Evolutionary conservation across 2,888 invertebrate genomes (phyloP), one percentile per base, ranked within the genome.

Genomic region (Euspilapteryx auroguttella): DNA sequence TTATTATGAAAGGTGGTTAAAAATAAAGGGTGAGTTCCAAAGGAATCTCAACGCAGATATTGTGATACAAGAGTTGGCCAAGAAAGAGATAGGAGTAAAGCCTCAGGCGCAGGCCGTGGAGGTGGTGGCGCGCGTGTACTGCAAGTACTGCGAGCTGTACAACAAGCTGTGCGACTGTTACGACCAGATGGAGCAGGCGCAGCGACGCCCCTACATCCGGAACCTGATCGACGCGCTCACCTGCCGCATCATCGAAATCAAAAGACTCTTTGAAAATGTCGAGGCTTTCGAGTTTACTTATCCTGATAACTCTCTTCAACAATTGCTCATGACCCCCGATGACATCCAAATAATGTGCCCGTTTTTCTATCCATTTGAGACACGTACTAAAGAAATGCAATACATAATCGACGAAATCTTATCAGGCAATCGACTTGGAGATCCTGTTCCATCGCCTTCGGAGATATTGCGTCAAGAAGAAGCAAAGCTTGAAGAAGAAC

Each of bases 261-360:
- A 82, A 44, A 45, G 54, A 17, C 73, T 77, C 24, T 45, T 85
- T 11, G 76, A 79, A 40, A 66, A 78, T 34, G 58, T 82, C 7
- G 79, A 82, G 47, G 57, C 65, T 4, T 78, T 79, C 5, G 81
- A 85, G 45, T 82, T 69, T 42, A 87, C 86, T 28, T 89, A 86
- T 57, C 78, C 86, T 27, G 89, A 90, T 45, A 84, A 86, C 41
- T 78, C 82, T 14, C 49, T 88, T 27, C 77, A 84, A 28, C 83
- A 85, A 55, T 53, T 87, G 49, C 81, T 87, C 34, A 71, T 88
- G 37, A 77, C 84, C 12, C 89, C 89, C 0, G 65, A 80, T 21
- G 80, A 84, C 34, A 52, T 85, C n/a, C 78, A 82, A 48, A 68
- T 85, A 30, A 41, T 79, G n/a, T 78, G 81, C 34, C 83, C 85